Conservation (phyloP, 2,797 vertebrate species). For the Micromesistius poutassou region DNA sequence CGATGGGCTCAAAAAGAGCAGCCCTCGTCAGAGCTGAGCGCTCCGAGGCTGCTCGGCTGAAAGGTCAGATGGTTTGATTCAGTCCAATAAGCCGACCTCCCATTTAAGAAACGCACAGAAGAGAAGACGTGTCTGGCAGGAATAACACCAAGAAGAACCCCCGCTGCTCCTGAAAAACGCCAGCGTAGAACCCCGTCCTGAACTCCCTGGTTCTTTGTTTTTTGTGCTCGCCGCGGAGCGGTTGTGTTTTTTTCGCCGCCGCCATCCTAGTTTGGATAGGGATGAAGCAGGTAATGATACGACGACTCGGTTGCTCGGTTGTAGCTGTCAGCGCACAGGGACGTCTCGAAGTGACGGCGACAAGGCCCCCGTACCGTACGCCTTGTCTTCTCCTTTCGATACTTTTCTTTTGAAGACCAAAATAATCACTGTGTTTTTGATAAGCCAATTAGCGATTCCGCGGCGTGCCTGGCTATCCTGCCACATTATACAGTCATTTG, state of each 20-base stretch:
- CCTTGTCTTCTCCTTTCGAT: no score
- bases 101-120: constrained; percentile 45
- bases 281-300: no score
- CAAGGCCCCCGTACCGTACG: no score
- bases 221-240: no score
- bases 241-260: no score
- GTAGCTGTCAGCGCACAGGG: no score
- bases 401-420: neutral
- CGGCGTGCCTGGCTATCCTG: constrained; percentile 49
- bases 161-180: no score
- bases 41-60: constrained; percentile 53
- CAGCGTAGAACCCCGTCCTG: no score
- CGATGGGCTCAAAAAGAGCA: constrained; percentile 51
- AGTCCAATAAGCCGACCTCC: constrained; percentile 60
- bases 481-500: constrained; percentile 71
- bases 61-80: constrained; percentile 68
- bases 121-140: constrained; percentile 45
- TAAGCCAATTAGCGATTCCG: constrained; percentile 65
- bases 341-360: no score
- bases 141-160: neutral
- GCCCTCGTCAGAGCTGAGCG: constrained; percentile 59
- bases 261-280: no score
- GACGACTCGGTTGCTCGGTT: no score
- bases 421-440: constrained; percentile 54
- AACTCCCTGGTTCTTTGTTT: no score